Conservation (phyloP, 2,888 invertebrate genomes). For the Tyria jacobaeae region DNA sequence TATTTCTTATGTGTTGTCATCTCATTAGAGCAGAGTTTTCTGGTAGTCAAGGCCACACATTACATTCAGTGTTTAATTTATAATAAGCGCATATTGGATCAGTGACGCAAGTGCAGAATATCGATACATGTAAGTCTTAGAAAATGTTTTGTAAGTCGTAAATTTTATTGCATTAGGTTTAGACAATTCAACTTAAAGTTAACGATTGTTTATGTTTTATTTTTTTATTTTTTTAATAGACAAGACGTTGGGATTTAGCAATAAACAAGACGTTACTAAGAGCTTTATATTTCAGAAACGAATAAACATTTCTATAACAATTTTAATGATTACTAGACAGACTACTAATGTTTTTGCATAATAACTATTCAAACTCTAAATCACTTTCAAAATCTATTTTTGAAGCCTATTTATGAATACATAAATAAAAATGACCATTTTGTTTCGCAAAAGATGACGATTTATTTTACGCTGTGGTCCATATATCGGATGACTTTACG, state of each 20-base stretch:
- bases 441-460: conserved; percentile 22
- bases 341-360: not conserved
- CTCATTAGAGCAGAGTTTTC: no score
- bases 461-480: not conserved
- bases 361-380: not conserved
- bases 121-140: not conserved
- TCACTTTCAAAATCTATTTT: conserved; percentile 1
- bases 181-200: not conserved
- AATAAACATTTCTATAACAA: not conserved
- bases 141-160: not conserved
- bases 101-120: not conserved
- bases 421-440: conserved; percentile 19
- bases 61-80: no score
- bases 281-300: not conserved
- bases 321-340: not conserved
- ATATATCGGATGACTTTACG: not conserved
- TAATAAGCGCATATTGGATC: not conserved
- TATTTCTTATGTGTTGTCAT: no score
- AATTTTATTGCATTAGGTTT: not conserved
- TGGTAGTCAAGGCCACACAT: no score
- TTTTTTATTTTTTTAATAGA: not conserved
- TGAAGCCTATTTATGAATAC: conserved; percentile 1
- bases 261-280: not conserved
- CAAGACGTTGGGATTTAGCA: not conserved
- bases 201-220: not conserved